These are phyloP conservation scores for Punctoribates punctum DNA, from an alignment of 2,888 invertebrate species.

Conservation along the genomic window DNA sequence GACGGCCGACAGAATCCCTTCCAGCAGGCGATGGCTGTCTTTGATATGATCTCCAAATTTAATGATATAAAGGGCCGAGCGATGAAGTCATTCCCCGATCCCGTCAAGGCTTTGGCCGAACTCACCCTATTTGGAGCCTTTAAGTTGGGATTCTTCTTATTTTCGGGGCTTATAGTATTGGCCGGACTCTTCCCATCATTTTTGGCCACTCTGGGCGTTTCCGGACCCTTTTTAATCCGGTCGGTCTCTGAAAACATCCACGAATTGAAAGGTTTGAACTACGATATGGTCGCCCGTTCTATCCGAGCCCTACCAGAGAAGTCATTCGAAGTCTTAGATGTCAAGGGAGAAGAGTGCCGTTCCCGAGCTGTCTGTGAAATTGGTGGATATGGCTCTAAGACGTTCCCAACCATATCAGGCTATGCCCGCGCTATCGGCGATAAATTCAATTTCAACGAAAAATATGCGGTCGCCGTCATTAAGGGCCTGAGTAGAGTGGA, in stretches of 20 bases:
- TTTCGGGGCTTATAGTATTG: background rate
- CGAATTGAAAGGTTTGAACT: conserved; percentile 34
- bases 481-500: conserved; percentile 27
- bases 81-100: background rate
- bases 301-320: conserved; percentile 37
- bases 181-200: background rate
- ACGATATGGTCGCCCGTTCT: conserved; percentile 28
- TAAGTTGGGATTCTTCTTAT: conserved; percentile 5
- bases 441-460: conserved; percentile 17
- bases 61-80: conserved; percentile 11
- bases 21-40: background rate
- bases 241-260: conserved; percentile 3
- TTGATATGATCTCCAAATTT: background rate
- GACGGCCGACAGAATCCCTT: background rate
- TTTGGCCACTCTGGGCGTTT: background rate
- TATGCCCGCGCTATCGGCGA: conserved; percentile 1
- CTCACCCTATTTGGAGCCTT: conserved; percentile 28
- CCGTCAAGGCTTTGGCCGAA: conserved; percentile 29
- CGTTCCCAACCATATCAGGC: conserved; percentile 17
- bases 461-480: conserved; percentile 26
- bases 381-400: conserved; percentile 5
- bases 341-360: conserved; percentile 38
- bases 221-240: background rate
- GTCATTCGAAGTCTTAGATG: conserved; percentile 40
- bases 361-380: conserved; percentile 42